Conservation (phyloP, 2,888 invertebrate genomes). For the Thelaira solivaga region DNA sequence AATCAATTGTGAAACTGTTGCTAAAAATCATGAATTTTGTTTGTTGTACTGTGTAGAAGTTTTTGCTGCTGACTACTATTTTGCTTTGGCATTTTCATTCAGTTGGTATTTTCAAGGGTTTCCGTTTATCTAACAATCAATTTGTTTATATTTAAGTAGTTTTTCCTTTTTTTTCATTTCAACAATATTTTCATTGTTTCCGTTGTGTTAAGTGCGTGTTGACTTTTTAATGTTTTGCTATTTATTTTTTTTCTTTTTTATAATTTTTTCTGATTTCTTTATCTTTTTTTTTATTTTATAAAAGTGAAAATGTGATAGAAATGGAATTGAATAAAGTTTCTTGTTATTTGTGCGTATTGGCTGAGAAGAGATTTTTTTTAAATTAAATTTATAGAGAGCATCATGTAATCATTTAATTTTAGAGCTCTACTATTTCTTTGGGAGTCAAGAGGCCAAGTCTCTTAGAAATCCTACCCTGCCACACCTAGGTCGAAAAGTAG, state of each 20-base stretch:
- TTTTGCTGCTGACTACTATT: neutral
- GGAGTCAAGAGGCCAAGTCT: no score
- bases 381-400: slow-evolving; percentile 29
- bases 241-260: neutral
- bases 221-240: slow-evolving; percentile 29
- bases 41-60: slow-evolving; percentile 4
- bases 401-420: no score
- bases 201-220: slow-evolving; percentile 58
- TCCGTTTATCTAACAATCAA: slow-evolving; percentile 16
- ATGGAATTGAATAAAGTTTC: slow-evolving; percentile 26
- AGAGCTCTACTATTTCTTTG: no score
- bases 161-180: slow-evolving; percentile 7
- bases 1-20: slow-evolving; percentile 53
- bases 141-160: slow-evolving; percentile 32
- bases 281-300: no score
- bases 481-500: no score
- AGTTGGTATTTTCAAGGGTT: slow-evolving; percentile 27
- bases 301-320: neutral
- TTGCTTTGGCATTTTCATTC: slow-evolving; percentile 12
- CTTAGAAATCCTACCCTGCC: no score
- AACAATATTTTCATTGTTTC: slow-evolving; percentile 56
- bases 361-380: slow-evolving; percentile 13
- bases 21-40: slow-evolving; percentile 48
- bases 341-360: slow-evolving; percentile 31
- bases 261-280: neutral